phyloP scores from a whole-genome alignment of 2,113 vertebrate genomes.

The Oreotrochilus melanogaster region DNA sequence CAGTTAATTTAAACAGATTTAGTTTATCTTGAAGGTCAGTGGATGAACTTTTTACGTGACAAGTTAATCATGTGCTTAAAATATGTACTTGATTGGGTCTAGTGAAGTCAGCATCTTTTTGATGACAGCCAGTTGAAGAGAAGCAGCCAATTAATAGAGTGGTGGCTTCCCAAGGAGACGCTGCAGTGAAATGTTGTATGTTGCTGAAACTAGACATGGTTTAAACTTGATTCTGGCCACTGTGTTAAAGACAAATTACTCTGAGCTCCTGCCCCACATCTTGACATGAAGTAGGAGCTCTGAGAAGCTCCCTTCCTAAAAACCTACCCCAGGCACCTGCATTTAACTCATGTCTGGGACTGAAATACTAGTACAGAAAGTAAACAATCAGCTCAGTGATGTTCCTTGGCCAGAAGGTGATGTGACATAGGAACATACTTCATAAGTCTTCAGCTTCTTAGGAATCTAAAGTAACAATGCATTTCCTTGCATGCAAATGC shows the following conservation, averaged over 20 bases:
- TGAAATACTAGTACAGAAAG: neutral
- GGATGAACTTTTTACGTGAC: neutral
- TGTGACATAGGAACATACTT: neutral
- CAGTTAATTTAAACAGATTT: neutral
- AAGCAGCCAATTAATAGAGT: neutral
- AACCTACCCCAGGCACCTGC: neutral
- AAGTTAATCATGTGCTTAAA: neutral
- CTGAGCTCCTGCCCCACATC: neutral
- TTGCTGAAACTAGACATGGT: neutral
- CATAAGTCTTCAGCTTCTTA: neutral
- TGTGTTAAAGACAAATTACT: neutral
- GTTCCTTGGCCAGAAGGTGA: neutral
- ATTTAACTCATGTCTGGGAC: neutral
- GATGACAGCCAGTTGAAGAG: neutral
- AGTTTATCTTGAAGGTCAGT: neutral
- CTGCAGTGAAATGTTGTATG: neutral
- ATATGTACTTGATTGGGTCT: neutral
- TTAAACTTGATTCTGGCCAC: neutral
- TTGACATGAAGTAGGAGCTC: neutral
- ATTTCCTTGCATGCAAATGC: neutral
- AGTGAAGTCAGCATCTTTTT: neutral
- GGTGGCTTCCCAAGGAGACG: neutral
- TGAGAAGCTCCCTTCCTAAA: neutral
- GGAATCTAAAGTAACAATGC: neutral
- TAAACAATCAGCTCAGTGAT: neutral